Evolutionary conservation across 2,797 vertebrate genomes (phyloP), one percentile per base, ranked within the genome.

Genomic region (Hemitrygon akajei): DNA sequence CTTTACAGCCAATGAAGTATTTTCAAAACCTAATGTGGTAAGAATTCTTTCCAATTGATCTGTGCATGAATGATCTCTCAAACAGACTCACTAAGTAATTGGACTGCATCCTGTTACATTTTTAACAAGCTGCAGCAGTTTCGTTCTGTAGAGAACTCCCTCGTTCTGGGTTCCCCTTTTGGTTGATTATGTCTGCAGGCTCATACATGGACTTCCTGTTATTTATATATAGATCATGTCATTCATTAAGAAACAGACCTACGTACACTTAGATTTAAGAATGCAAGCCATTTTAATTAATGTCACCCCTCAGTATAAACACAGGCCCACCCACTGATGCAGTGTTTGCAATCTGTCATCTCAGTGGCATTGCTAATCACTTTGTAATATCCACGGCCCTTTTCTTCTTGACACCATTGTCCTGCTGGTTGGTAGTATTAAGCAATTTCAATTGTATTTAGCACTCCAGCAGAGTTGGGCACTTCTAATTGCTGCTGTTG

Each of bases 141-240:
- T 56, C 58, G n/a, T 30, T 63, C 25, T 56, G 27, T 16, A 63
- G 58, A 63, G 30, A 89, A 30, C 27, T 66, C 56, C 47, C 30
- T 89, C 58, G 27, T 63, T 34, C 86, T 89, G 86, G 58, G 12
- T 30, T 89, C 60, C 34, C 60, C 58, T 66, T 56, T 40, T 89
- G 60, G 60, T 66, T 89, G 58, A 60, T 16, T 4, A 34, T 14
- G 86, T 9, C 60, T 63, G 84, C 27, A 34, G 84, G 16, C 30
- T 16, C 60, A 66, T 14, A 56, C 60, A 63, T 22, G n/a, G 86
- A 89, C 86, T 89, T 66, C 60, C 60, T 66, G 18, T 66, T n/a
- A 89, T 60, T 87, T 25, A 87, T 56, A 63, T 89, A 34, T 58
- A 89, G 86, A 66, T 58, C 86, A 14, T 60, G 86, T 30, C 86